Conservation (phyloP, 2,888 invertebrate genomes). For the Exocentrus adspersus region DNA sequence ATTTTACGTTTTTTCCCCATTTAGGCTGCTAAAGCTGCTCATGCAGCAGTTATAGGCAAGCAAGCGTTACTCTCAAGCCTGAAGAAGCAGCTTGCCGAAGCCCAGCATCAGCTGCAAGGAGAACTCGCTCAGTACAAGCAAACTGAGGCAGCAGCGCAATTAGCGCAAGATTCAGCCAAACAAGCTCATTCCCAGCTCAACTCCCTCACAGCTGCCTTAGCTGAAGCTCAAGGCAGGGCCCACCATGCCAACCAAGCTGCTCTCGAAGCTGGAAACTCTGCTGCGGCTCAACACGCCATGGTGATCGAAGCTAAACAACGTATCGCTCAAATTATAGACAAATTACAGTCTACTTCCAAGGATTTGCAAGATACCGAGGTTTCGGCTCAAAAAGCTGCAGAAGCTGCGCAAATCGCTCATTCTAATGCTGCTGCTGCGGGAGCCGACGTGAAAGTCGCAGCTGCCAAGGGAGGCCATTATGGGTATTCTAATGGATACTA, state of each 20-base stretch:
- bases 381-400: constrained; percentile 73
- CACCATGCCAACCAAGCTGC: constrained; percentile 76
- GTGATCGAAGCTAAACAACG: constrained; percentile 75
- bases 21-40: constrained; percentile 70
- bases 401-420: constrained; percentile 75
- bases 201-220: constrained; percentile 76
- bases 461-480: constrained; percentile 18
- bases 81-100: constrained; percentile 76
- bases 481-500: neutral
- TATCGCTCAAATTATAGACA: constrained; percentile 71
- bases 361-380: constrained; percentile 77
- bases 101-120: constrained; percentile 71
- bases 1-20: no score
- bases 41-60: constrained; percentile 71
- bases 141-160: constrained; percentile 72
- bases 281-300: constrained; percentile 79
- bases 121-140: constrained; percentile 76
- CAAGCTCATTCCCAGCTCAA: constrained; percentile 73
- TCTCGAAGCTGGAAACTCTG: constrained; percentile 73
- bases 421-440: constrained; percentile 77
- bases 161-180: constrained; percentile 74
- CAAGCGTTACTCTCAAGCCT: constrained; percentile 63
- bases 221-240: constrained; percentile 66
- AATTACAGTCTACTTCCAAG: constrained; percentile 71
- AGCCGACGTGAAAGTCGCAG: constrained; percentile 54